Evolutionary conservation across 2,113 vertebrate species (phyloP).

Genomic region (Vidua macroura): DNA sequence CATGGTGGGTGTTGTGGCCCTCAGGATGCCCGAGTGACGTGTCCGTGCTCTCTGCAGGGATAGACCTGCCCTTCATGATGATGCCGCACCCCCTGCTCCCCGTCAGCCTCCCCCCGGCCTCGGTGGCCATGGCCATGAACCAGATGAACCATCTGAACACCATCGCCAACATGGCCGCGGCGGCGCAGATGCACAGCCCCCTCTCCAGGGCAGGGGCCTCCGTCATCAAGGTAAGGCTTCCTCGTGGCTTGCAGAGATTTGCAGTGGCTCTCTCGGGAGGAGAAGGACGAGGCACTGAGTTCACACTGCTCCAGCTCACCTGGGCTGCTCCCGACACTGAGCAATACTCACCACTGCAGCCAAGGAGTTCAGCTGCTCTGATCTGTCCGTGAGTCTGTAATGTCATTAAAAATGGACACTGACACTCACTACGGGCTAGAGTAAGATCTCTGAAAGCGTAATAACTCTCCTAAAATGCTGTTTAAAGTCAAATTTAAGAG

Average conservation of each 20-base stretch:
- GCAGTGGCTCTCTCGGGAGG: neutral
- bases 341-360: neutral
- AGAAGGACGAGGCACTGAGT: neutral
- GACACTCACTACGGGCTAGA: neutral
- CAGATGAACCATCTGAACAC: constrained; percentile 94
- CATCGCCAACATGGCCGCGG: constrained; percentile 88
- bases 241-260: neutral
- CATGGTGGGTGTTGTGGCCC: neutral
- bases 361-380: neutral
- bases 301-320: neutral
- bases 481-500: neutral
- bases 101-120: constrained; percentile 89
- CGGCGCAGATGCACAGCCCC: constrained; percentile 87
- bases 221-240: constrained; percentile 82
- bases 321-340: neutral
- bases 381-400: neutral
- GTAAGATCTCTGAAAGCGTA: neutral
- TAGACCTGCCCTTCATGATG: constrained; percentile 93
- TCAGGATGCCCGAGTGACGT: neutral
- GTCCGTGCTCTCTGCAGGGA: constrained; percentile 72
- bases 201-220: constrained; percentile 83
- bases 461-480: neutral
- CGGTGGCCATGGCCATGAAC: constrained; percentile 93
- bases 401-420: neutral
- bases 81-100: constrained; percentile 92